Evolutionary conservation across 2,113 vertebrate species (phyloP).

Genomic region (Pseudorhombus dupliciocellatus): DNA sequence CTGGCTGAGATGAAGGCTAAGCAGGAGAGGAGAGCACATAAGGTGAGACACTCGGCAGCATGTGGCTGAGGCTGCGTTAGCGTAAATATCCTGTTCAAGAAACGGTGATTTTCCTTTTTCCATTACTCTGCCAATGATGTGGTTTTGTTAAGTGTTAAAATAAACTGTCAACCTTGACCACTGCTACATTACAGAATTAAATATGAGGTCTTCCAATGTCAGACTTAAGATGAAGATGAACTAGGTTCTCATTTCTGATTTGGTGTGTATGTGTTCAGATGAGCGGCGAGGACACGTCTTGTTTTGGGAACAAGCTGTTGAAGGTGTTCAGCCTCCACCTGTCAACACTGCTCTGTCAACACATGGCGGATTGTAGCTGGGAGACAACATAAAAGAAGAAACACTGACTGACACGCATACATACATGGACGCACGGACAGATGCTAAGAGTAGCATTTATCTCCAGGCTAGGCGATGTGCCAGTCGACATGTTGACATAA

Average conservation of each 20-base stretch:
- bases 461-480: conserved; percentile 23
- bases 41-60: conserved; percentile 78
- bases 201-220: background rate
- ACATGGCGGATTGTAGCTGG: background rate
- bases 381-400: conserved; percentile 6
- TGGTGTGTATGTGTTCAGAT: background rate
- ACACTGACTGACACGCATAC: background rate
- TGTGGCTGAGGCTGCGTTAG: background rate
- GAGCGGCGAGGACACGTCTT: background rate
- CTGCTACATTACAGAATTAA: background rate
- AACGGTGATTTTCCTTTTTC: background rate
- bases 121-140: background rate
- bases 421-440: background rate
- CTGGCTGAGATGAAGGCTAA: conserved; percentile 98
- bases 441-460: conserved; percentile 9
- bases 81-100: too few relatives aligned
- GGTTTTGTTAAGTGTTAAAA: background rate
- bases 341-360: conserved; percentile 38
- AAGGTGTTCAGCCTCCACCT: conserved; percentile 24
- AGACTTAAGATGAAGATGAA: too few relatives aligned
- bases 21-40: conserved; percentile 91
- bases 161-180: background rate
- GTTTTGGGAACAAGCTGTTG: background rate
- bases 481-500: conserved; percentile 36
- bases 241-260: too few relatives aligned